Conservation (phyloP, 2,113 vertebrate genomes). For the Python bivittatus region DNA sequence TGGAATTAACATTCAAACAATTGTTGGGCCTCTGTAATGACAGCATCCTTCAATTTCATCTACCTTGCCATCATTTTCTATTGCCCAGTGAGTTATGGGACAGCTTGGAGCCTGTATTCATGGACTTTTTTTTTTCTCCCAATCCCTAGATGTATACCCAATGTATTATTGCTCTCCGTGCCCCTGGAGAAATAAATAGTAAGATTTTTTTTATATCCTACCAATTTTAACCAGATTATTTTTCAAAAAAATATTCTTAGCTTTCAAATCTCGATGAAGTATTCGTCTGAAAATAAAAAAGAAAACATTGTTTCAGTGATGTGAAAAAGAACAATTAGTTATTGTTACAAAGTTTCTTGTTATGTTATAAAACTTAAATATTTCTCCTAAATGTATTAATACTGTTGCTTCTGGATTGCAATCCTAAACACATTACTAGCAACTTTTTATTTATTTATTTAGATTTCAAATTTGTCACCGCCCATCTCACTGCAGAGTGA, state of each 20-base stretch:
- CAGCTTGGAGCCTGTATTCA: not conserved
- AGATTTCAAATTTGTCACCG: too few species aligned
- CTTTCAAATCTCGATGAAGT: conserved; percentile 88
- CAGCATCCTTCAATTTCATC: too few species aligned
- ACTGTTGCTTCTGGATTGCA: not conserved
- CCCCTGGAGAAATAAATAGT: not conserved
- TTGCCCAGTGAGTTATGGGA: not conserved
- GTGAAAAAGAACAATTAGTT: not conserved
- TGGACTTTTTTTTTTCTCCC: not conserved
- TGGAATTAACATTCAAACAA: not conserved
- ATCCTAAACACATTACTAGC: not conserved
- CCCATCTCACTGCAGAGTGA: too few species aligned
- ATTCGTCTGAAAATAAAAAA: conserved; percentile 73
- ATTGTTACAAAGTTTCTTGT: conserved; percentile 2
- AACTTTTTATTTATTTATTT: too few species aligned
- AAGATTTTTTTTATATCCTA: conserved; percentile 59
- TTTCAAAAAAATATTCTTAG: conserved; percentile 90
- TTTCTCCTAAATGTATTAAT: not conserved
- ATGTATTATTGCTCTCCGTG: not conserved
- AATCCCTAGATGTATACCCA: not conserved
- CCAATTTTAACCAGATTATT: conserved; percentile 87
- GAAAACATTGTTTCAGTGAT: conserved; percentile 26
- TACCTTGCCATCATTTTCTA: not conserved
- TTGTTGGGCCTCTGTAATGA: not conserved
- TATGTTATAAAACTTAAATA: not conserved